Evolutionary conservation across 2,113 vertebrate genomes (phyloP), one percentile per base, ranked within the genome.

Genomic region (Trichechus manatus): DNA sequence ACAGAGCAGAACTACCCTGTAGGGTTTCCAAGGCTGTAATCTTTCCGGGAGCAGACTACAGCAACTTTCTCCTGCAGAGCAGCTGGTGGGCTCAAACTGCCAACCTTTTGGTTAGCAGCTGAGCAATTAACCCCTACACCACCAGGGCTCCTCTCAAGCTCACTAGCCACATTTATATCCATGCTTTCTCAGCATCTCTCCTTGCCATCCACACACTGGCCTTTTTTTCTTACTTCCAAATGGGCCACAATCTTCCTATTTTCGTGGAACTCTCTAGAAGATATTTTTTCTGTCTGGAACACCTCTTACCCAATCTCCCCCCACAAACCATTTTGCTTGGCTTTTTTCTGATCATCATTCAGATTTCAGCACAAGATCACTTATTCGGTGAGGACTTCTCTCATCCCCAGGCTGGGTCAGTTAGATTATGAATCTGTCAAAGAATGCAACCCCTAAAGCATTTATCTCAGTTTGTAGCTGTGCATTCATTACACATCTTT

Each of bases 181-280:
- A 39, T 47, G 59, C 14, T 93, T 74, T 89, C 56, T 93, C 23
- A 61, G 2, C 8, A n/a, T 70, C 19, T 66, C 56, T 83, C 36
- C 44, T 47, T 85, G 36, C 14, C 36, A 85, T 47, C 42, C 7
- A 74, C 11, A 74, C 1, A 23, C 2, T 78, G 39, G 25, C 17
- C 10, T 93, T 83, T 59, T 93, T 59, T 86, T 89, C 19, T 19
- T 91, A 87, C 61, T 91, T 36, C 77, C 88, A 95, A 94, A 56
- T 63, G 17, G n/a, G 1, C 9, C 47, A 27, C n/a, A 14, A 64
- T 63, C 59, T 74, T 74, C 42, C 3, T 42, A 63, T 31, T 4
- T 89, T 91, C 22, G 1, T 63, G 70, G 39, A 91, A 42, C 14
- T 87, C 77, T 79, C 33, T 91, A 50, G 17, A 93, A 90, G 39